Evolutionary conservation across 1,140 invertebrate genomes (phyloP), one percentile per base, ranked within the genome.

Genomic region (Oryctes rhinoceros): DNA sequence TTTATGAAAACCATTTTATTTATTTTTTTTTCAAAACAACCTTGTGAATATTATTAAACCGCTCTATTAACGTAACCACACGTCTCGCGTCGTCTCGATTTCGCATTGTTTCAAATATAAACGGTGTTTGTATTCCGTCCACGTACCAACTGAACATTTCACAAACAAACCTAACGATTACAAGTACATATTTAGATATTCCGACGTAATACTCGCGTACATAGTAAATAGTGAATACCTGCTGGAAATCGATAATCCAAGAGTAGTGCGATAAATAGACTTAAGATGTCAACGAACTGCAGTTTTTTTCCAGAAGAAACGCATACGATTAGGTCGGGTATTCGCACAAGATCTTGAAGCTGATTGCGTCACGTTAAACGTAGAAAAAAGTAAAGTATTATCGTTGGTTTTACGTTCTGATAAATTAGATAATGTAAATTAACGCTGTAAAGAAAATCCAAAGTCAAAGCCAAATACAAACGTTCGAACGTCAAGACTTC

Each of bases 31-130:
- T 30, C 24, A 10, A 44, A 44, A 44, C 39, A 44, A 44, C 39
- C 62, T 37, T 78, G 13, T n/a, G 47, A 6, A 47, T 79, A 35
- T 79, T 71, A 79, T 67, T 18, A 76, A 78, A 49, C 18, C 24
- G 37, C 48, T 62, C 39, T 62, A 62, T 24, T 74, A 74, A 18
- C 47, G 20, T 20, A 49, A 76, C 13, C 7, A 13, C 49, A 48
- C n/a, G 11, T 59, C 13, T 15, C 7, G 20, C 47, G n/a, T 37
- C 35, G 13, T 62, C 13, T 65, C 67, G 65, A 78, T 18, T 24
- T 76, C 10, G 10, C 24, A 24, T 20, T 35, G 11, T 80, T 81
- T 59, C 18, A 18, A 59, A n/a, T 15, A 59, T 18, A 7, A 59
- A 18, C 5, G 5, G 11, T 59, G 15, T 6, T n/a, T 59, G n/a